Conservation (phyloP, 2,113 vertebrate genomes). For the Hippocampus mohnikei region DNA sequence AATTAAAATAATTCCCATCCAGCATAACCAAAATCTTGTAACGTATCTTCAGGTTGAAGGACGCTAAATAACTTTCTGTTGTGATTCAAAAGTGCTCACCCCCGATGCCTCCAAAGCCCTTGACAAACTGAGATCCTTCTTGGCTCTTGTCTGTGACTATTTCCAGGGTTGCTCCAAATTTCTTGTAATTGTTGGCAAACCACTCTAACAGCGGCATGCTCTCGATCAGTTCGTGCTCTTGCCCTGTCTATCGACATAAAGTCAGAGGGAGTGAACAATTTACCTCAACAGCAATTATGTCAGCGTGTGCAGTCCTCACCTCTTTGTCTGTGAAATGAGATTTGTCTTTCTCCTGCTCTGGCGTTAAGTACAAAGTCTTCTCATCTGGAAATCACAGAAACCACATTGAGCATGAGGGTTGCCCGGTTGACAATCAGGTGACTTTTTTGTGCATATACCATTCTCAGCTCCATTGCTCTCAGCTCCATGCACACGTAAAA, state of each 20-base stretch:
- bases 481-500: slow-evolving; percentile 91
- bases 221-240: slow-evolving; percentile 97
- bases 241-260: slow-evolving; percentile 81
- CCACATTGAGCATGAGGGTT: background rate
- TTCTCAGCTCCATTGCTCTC: slow-evolving; percentile 81
- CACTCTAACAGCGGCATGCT: slow-evolving; percentile 99
- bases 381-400: slow-evolving; percentile 77
- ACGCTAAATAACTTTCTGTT: background rate
- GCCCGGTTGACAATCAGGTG: background rate
- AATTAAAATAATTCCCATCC: background rate
- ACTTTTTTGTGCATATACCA: slow-evolving; percentile 49
- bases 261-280: slow-evolving; percentile 5
- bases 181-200: slow-evolving; percentile 99
- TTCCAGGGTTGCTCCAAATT: slow-evolving; percentile 98
- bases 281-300: background rate
- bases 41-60: background rate
- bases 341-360: slow-evolving; percentile 99
- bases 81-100: slow-evolving; percentile 70
- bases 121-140: slow-evolving; percentile 99
- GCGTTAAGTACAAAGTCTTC: slow-evolving; percentile 96
- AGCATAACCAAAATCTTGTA: background rate
- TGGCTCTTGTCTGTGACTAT: slow-evolving; percentile 99
- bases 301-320: slow-evolving; percentile 66
- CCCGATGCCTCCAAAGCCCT: slow-evolving; percentile 99
- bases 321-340: slow-evolving; percentile 99